Conservation (phyloP, 2,888 invertebrate genomes). For the Tinea trinotella region DNA sequence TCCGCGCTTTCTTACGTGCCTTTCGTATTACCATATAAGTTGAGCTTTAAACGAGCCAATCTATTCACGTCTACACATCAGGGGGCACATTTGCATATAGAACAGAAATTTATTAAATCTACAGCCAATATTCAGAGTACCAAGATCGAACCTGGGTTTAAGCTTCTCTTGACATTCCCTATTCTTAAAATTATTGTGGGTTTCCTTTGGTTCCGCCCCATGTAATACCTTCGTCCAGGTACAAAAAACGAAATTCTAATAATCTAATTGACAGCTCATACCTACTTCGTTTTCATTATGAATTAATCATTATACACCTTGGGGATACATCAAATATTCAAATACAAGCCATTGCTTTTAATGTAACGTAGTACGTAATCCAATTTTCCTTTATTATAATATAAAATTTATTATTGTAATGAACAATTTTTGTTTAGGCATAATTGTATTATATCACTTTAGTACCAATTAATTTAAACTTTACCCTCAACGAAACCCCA, state of each 20-base stretch:
- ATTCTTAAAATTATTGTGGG: background rate
- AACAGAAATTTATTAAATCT: slow-evolving; percentile 74
- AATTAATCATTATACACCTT: background rate
- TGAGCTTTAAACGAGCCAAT: slow-evolving; percentile 73
- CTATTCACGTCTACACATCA: slow-evolving; percentile 74
- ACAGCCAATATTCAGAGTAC: slow-evolving; percentile 69
- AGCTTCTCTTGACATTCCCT: slow-evolving; percentile 6
- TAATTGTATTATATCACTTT: background rate
- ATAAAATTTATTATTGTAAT: background rate
- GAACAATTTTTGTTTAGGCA: background rate
- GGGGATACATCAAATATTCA: background rate
- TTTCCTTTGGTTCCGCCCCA: background rate
- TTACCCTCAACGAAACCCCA: slow-evolving; percentile 12
- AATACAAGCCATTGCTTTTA: background rate
- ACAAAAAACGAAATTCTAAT: background rate
- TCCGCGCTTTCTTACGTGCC: slow-evolving; percentile 70
- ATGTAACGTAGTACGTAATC: background rate
- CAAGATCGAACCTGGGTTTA: slow-evolving; percentile 35
- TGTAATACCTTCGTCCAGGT: background rate
- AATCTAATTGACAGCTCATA: background rate
- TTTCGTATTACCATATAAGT: slow-evolving; percentile 72
- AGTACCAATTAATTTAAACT: slow-evolving; percentile 10
- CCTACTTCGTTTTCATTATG: background rate
- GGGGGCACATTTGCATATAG: slow-evolving; percentile 72
- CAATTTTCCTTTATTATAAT: background rate